Percentiles rank a stretch among this genome's conserved stretches.
phyloP scores from a whole-genome alignment of 2,113 vertebrate species.

The Lagenorhynchus albirostris region DNA sequence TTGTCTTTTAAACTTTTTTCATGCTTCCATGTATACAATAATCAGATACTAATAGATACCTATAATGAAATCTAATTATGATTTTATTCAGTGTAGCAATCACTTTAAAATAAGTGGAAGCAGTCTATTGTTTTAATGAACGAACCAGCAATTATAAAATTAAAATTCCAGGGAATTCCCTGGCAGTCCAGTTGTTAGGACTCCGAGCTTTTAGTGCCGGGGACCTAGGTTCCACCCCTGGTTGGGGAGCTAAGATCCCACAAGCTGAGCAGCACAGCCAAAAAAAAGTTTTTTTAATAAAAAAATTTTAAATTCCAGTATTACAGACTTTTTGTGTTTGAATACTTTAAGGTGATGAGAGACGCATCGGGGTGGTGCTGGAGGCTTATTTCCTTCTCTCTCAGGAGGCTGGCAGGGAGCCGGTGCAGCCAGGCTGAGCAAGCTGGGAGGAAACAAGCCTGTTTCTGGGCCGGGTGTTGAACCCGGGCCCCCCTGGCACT shows the following conservation, averaged over 20 bases:
- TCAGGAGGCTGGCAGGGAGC: background rate
- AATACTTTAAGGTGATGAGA: background rate
- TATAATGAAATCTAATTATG: background rate
- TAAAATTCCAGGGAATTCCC: background rate
- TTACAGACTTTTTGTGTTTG: background rate
- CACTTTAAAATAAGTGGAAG: conserved; percentile 34
- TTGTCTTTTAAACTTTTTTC: background rate
- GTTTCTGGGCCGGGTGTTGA: background rate
- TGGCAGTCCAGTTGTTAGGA: background rate
- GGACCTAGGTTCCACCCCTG: background rate
- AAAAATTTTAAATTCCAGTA: background rate
- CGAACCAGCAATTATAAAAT: conserved; percentile 22
- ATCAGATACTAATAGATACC: background rate
- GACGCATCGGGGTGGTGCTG: background rate
- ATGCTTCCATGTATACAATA: background rate
- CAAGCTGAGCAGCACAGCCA: background rate
- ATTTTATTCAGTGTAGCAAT: conserved; percentile 26
- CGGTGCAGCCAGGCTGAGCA: no score
- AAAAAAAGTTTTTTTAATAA: background rate
- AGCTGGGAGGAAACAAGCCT: no score
- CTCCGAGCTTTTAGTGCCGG: background rate
- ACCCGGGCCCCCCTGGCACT: no score
- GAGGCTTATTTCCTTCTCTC: background rate
- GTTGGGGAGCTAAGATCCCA: background rate
- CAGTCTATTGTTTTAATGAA: background rate